Evolutionary conservation across 2,113 vertebrate species (phyloP), one percentile per base, ranked within the genome.

Genomic region (Tragelaphus buxtoni): DNA sequence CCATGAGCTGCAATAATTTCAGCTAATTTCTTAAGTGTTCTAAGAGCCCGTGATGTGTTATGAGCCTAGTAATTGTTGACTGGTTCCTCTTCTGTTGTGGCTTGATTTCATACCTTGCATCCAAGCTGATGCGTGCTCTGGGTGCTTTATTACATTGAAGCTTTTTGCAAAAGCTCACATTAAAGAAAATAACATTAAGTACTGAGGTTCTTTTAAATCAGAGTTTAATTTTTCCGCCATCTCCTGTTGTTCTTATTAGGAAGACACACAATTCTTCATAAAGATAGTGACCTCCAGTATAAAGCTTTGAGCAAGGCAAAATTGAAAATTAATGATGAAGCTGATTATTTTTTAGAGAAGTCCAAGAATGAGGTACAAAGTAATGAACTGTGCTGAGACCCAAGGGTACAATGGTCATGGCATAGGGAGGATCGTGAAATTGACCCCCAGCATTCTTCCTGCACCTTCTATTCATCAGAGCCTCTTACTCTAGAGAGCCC

Each of bases 1-100:
- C 96, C 90, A 97, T 79, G 97, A 95, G 94, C 96, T 96, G 94
- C 98, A 97, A 88, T 97, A 97, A 98, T 98, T 98, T 93, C 96
- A 98, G 97, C 98, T 98, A 98, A 98, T 98, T 97, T 97, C 97
- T 98, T 98, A 98, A 98, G 97, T 98, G 98, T 97, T 97, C 97
- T 97, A 97, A 97, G 97, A 97, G 98, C 98, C 96, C 94, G 85
- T 76, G 96, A 97, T 98, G 98, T 97, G 98, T 97, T 97, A 97
- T 97, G 97, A 97, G 98, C 88, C 97, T 96, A 88, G 98, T 97
- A 98, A 98, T 97, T 97, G 98, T 98, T 98, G 97, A 98, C 97
- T 97, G 96, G 95, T 90, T 97, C 92, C 90, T 97, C 77, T 88
- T 95, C 96, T 96, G 94, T 95, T 97, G 97, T 77, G 76, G 84